Evolutionary conservation across 1,140 invertebrate species (phyloP), one percentile per base, ranked within the genome.

Genomic region (Pentalonia nigronervosa): DNA sequence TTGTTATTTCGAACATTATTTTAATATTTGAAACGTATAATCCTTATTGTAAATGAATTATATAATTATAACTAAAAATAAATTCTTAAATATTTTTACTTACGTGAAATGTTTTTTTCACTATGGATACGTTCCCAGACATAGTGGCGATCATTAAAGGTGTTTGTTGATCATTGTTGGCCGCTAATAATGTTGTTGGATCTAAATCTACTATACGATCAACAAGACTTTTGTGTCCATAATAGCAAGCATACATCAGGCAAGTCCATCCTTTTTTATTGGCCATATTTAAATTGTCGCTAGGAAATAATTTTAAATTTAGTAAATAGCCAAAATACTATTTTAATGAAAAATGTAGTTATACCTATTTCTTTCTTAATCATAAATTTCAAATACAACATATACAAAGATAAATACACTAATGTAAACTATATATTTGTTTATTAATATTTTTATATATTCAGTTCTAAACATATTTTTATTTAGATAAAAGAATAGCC

Each of bases 231-330:
- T 53, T 25, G n/a, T 93, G 86, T 45, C 91, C 91, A 93, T 93
- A 93, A 84, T 93, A 93, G 81, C 91, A 93, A 50, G 91, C 81
- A n/a, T 93, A 93, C 91, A 93, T 93, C 23, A 93, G 17, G 81
- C 48, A 93, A 53, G 91, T 93, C 91, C 91, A 93, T 93, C 91
- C 91, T 84, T 93, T 93, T 41, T 93, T 53, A n/a, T 93, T 93
- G 11, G 91, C 25, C 17, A 23, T 86, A 41, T 93, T 84, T 45
- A 93, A 86, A 84, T 93, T 53, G 9, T 41, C 53, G 47, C 91
- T 93, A 11, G 23, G 36, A 53, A 86, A 93, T 56, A 45, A 56
- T 67, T 67, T 60, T 20, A 30, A 30, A 30, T 45, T 60, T 45
- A 41, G 89, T 60, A 20, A n/a, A 25, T 8, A 60, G 41, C n/a